Percentiles rank a stretch among this genome's conserved stretches.
Evolutionary conservation across 2,797 vertebrate genomes (phyloP).

Genomic region (Chromobotia macracanthus): DNA sequence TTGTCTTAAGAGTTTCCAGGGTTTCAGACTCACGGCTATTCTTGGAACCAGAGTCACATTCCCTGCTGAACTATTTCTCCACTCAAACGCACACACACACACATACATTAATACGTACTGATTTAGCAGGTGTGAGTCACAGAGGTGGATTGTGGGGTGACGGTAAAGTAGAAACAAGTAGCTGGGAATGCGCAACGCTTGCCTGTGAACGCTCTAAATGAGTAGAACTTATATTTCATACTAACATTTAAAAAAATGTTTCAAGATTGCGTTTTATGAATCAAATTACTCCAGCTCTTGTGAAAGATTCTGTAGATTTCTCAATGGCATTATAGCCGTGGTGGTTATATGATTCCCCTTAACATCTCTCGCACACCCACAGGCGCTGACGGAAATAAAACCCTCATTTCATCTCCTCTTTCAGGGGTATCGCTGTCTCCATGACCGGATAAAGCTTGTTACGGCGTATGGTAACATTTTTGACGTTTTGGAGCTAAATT

Average conservation of each 20-base stretch:
- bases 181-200: background rate
- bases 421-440: constrained; percentile 18
- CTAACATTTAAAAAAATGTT: constrained; percentile 4
- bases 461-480: constrained; percentile 5
- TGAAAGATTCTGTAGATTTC: constrained; percentile 28
- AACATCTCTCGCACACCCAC: constrained; percentile 22
- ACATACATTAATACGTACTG: background rate
- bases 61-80: constrained; percentile 70
- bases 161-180: constrained; percentile 17
- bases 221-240: too few relatives aligned
- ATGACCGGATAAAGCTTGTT: constrained; percentile 31
- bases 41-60: constrained; percentile 80
- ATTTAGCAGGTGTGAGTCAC: constrained; percentile 45
- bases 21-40: constrained; percentile 83
- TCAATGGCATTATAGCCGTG: constrained; percentile 18
- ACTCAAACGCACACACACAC: constrained; percentile 38
- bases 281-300: constrained; percentile 21
- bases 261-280: constrained; percentile 15
- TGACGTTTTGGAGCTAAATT: background rate
- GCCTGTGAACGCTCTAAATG: background rate
- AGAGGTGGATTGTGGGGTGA: constrained; percentile 40
- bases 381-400: constrained; percentile 41
- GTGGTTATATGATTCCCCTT: background rate
- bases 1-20: constrained; percentile 80
- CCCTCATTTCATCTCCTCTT: constrained; percentile 43